Conservation (phyloP, 2,888 invertebrate species). For the Andrena bucephala region DNA sequence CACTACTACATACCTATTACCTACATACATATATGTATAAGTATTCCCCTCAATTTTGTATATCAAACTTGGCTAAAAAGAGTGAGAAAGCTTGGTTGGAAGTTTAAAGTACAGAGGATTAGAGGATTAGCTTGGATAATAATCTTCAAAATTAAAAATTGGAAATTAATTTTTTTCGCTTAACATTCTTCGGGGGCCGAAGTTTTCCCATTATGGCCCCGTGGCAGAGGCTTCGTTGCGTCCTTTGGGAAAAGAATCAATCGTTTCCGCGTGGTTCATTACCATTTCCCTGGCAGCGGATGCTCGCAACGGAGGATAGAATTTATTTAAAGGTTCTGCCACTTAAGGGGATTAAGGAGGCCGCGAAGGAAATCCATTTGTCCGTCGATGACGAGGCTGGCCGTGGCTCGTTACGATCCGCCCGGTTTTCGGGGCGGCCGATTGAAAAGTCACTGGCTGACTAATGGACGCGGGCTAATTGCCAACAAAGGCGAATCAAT, state of each 20-base stretch:
- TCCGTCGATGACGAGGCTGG: slow-evolving; percentile 72
- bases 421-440: slow-evolving; percentile 75
- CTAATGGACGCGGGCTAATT: slow-evolving; percentile 81
- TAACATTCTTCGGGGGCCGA: too few species aligned
- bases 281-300: slow-evolving; percentile 12
- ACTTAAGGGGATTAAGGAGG: slow-evolving; percentile 63
- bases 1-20: too few species aligned
- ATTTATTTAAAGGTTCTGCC: slow-evolving; percentile 50
- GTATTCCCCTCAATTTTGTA: too few species aligned
- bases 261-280: slow-evolving; percentile 40
- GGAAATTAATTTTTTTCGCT: too few species aligned
- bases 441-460: slow-evolving; percentile 81
- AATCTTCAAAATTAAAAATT: too few species aligned
- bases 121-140: too few species aligned
- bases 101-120: too few species aligned
- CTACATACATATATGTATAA: too few species aligned
- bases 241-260: slow-evolving; percentile 14
- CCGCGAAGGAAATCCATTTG: slow-evolving; percentile 72
- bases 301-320: slow-evolving; percentile 1
- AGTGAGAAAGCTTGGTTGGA: too few species aligned
- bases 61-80: too few species aligned
- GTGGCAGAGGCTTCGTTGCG: background rate
- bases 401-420: slow-evolving; percentile 57
- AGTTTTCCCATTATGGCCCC: too few species aligned
- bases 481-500: slow-evolving; percentile 81